Percentiles rank a stretch among this genome's conserved stretches.
These are phyloP conservation scores for Drosophila takahashii DNA, from an alignment of 1,140 invertebrate genomes.

Conservation along the genomic window DNA sequence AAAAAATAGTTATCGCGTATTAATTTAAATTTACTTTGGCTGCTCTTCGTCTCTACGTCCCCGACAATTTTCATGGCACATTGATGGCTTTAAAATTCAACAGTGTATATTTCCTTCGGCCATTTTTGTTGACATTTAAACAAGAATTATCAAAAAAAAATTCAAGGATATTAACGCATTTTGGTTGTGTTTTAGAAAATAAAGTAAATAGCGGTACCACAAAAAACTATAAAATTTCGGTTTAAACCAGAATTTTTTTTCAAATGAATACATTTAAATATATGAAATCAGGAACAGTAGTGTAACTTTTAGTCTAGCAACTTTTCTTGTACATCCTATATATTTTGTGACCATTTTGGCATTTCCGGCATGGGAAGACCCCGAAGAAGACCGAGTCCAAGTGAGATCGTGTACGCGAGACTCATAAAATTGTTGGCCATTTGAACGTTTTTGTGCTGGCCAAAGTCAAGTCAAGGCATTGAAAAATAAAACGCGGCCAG, in stretches of 20 bases:
- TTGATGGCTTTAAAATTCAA: constrained; percentile 19
- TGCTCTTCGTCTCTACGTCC: neutral
- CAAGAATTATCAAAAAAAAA: neutral
- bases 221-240: too few species aligned
- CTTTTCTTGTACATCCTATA: too few species aligned
- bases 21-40: constrained; percentile 51
- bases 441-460: constrained; percentile 74
- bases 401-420: constrained; percentile 56
- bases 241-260: too few species aligned
- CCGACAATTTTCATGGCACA: neutral
- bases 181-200: too few species aligned
- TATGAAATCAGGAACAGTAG: too few species aligned
- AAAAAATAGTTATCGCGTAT: constrained; percentile 56
- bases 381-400: constrained; percentile 24
- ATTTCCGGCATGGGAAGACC: constrained; percentile 61
- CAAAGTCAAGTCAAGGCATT: constrained; percentile 72
- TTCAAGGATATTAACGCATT: too few species aligned
- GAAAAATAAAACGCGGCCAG: constrained; percentile 76
- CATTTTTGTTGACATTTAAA: too few species aligned
- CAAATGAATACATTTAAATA: too few species aligned
- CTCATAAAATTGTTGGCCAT: constrained; percentile 83
- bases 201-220: too few species aligned
- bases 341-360: constrained; percentile 24
- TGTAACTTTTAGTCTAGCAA: neutral
- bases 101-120: neutral